A percentile compares a stretch with the other conserved stretches of the same genome.
These are phyloP conservation scores for Meiosimyza decipiens DNA, from an alignment of 2,888 invertebrate species.

Conservation along the genomic window DNA sequence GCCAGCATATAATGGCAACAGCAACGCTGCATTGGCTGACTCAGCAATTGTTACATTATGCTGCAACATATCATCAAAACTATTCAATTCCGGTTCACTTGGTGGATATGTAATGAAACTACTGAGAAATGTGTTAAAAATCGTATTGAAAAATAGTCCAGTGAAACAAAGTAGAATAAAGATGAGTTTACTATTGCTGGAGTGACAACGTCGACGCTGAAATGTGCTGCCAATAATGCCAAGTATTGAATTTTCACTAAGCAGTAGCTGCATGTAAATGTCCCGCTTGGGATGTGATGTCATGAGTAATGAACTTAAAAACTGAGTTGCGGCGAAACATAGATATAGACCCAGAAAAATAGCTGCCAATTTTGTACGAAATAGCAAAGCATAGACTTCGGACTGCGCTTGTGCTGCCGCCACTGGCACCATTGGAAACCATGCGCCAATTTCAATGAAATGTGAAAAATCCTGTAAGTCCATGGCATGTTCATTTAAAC, in stretches of 20 bases:
- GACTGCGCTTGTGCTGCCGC: conserved; percentile 6
- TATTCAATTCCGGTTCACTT: neutral
- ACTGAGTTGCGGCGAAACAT: too few relatives aligned
- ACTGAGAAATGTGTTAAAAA: neutral
- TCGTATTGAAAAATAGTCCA: neutral
- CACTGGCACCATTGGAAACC: conserved; percentile 38
- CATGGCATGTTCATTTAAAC: neutral
- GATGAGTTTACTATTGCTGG: too few relatives aligned
- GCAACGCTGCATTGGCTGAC: neutral
- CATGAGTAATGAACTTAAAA: too few relatives aligned
- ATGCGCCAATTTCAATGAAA: conserved; percentile 29
- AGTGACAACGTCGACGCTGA: too few relatives aligned
- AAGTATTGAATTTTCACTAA: neutral
- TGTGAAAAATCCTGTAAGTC: conserved; percentile 22
- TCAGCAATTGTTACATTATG: neutral
- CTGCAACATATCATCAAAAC: neutral
- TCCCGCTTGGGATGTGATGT: too few relatives aligned
- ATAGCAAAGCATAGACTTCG: conserved; percentile 14
- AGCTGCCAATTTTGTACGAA: too few relatives aligned
- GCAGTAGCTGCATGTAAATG: too few relatives aligned
- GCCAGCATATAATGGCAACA: neutral
- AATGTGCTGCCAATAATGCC: conserved; percentile 1
- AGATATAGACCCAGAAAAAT: too few relatives aligned
- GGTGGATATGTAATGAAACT: conserved; percentile 9
- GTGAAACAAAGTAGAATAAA: too few relatives aligned